Evolutionary conservation across 2,888 invertebrate genomes (phyloP).

Genomic region (Andrena bicolor): DNA sequence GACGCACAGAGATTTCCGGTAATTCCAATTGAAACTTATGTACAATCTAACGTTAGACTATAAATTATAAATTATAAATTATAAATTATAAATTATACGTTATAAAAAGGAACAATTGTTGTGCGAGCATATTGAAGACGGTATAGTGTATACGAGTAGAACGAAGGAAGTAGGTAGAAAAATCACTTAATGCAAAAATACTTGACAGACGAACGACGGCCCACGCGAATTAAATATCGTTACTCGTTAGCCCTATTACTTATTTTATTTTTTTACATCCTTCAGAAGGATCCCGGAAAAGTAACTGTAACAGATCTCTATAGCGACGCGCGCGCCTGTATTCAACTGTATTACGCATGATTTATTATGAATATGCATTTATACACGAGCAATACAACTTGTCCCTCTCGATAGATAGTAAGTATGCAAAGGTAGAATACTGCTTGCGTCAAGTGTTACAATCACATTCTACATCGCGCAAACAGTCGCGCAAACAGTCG

Average conservation of each 20-base stretch:
- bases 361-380: constrained; percentile 50
- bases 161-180: constrained; percentile 73
- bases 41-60: constrained; percentile 44
- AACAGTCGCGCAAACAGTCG: constrained; percentile 64
- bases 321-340: constrained; percentile 57
- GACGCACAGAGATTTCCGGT: constrained; percentile 17
- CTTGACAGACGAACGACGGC: constrained; percentile 65
- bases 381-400: constrained; percentile 58
- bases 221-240: constrained; percentile 74
- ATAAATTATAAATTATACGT: constrained; percentile 58
- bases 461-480: constrained; percentile 66
- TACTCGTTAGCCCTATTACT: constrained; percentile 71
- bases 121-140: constrained; percentile 63
- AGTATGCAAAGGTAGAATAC: constrained; percentile 68
- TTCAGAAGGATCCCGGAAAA: constrained; percentile 79
- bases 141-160: too few relatives aligned
- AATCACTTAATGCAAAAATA: constrained; percentile 69
- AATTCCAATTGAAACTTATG: constrained; percentile 30
- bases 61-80: constrained; percentile 57
- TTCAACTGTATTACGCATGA: constrained; percentile 29
- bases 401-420: constrained; percentile 49
- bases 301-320: constrained; percentile 71
- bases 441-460: constrained; percentile 53
- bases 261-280: constrained; percentile 79
- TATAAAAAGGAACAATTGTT: constrained; percentile 53